Percentiles rank a stretch among this genome's conserved stretches.
Evolutionary conservation across 2,888 invertebrate species (phyloP).

Genomic region (Spodoptera littoralis): DNA sequence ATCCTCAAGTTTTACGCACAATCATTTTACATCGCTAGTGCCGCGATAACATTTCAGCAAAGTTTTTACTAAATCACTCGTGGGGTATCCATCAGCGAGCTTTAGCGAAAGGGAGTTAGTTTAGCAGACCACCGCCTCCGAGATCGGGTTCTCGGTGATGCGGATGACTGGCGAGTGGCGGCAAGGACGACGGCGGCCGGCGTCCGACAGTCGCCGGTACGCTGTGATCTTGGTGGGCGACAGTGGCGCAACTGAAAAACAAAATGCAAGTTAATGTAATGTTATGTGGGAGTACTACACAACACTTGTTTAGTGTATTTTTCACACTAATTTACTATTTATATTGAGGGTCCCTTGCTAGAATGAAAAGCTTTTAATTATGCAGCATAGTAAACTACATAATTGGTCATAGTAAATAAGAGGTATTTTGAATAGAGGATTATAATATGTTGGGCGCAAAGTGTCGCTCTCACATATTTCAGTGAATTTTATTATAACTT

Average conservation of each 20-base stretch:
- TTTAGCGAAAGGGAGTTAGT: conserved; percentile 34
- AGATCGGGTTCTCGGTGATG: conserved; percentile 94
- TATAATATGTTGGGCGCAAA: too few species aligned
- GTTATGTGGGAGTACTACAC: background rate
- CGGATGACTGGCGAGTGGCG: conserved; percentile 91
- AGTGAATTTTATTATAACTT: too few species aligned
- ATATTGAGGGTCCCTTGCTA: too few species aligned
- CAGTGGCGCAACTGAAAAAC: conserved; percentile 90
- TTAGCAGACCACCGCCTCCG: conserved; percentile 93
- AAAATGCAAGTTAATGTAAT: conserved; percentile 9
- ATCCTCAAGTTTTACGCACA: background rate
- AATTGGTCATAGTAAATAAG: too few species aligned
- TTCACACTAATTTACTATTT: too few species aligned
- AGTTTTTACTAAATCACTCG: conserved; percentile 11
- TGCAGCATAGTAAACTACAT: too few species aligned
- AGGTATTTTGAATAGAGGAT: too few species aligned
- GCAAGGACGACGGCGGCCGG: conserved; percentile 80
- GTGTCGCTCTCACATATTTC: too few species aligned
- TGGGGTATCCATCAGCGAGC: conserved; percentile 19
- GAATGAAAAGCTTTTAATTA: too few species aligned
- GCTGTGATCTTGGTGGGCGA: conserved; percentile 92
- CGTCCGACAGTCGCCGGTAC: conserved; percentile 89
- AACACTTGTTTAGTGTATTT: too few species aligned
- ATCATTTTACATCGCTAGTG: background rate
- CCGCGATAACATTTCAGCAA: too few species aligned